Evolutionary conservation across 1,140 invertebrate genomes (phyloP), one percentile per base, ranked within the genome.

Genomic region (Lasioglossum albipes): DNA sequence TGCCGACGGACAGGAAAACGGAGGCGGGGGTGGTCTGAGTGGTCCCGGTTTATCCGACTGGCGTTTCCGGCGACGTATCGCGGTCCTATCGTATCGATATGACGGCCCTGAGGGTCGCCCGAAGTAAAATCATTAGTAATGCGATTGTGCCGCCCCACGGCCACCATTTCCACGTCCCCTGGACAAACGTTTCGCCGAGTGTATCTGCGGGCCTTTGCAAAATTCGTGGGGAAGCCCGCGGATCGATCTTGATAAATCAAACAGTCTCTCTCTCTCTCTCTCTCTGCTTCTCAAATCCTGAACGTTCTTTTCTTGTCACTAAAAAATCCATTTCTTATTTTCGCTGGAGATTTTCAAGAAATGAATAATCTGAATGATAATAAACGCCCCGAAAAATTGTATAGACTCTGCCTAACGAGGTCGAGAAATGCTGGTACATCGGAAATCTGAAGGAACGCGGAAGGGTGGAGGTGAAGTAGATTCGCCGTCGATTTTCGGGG

Each of bases 121-220:
- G 69, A 77, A 91, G 87, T 91, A 89, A 91, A 92, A 89, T 92
- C 90, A 92, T 92, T 91, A 90, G 89, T 91, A 92, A 93, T 91
- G 81, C 83, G 85, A 92, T 92, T 91, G 89, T 89, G 81, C 79
- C 69, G 64, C 64, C 76, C 83, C 81, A 59, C 65, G 66, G 64
- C 59, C 72, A 64, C 79, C 71, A 54, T 73, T 69, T 66, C 66
- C 54, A 66, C 41, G 69, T 57, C 71, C 64, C 72, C 31, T 27
- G 64, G 52, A 76, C 59, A 83, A 85, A 73, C 64, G 27, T 71
- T 31, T 49, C 49, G 52, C 57, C 49, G 62, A 71, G 45, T 42
- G 18, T 82, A 62, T 74, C 75, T 27, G 71, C 31, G 79, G 84
- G 16, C 67, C 72, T 86, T 85, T 79, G 67, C 75, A 85, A 75